Conservation (phyloP, 2,113 vertebrate genomes). For the Benitochromis conjunctus region DNA sequence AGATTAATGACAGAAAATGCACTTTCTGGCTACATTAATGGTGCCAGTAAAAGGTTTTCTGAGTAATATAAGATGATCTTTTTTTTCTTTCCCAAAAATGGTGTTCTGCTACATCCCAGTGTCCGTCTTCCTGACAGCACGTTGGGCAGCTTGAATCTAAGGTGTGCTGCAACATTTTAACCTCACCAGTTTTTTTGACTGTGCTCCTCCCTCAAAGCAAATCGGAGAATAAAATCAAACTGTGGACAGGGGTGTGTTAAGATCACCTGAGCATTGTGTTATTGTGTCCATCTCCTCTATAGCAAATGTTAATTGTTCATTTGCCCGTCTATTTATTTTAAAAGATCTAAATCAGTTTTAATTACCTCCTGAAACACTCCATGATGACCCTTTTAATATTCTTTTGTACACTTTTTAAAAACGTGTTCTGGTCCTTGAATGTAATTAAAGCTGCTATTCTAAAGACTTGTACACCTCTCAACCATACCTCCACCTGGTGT, state of each 20-base stretch:
- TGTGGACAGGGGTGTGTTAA: not conserved
- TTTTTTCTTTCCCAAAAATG: not conserved
- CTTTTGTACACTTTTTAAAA: not conserved
- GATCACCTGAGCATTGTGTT: not conserved
- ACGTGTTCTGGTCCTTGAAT: not conserved
- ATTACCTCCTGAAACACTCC: not conserved
- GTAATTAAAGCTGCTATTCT: not conserved
- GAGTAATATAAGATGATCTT: not conserved
- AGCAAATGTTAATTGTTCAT: not conserved
- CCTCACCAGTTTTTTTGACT: not conserved
- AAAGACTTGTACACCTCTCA: not conserved
- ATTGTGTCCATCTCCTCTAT: not conserved
- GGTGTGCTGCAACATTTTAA: too few species aligned
- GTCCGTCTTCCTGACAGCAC: not conserved
- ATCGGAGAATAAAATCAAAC: not conserved
- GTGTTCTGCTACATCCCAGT: not conserved
- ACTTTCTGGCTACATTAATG: not conserved
- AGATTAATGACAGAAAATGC: not conserved
- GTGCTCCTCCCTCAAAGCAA: not conserved
- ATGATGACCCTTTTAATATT: not conserved
- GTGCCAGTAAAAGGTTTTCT: not conserved
- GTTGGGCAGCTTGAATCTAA: not conserved
- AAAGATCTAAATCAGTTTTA: not conserved
- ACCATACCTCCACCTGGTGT: not conserved
- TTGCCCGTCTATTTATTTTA: not conserved